Percentiles rank a stretch among this genome's conserved stretches.
phyloP scores from a whole-genome alignment of 2,797 vertebrate genomes.

The Sciaenops ocellatus region DNA sequence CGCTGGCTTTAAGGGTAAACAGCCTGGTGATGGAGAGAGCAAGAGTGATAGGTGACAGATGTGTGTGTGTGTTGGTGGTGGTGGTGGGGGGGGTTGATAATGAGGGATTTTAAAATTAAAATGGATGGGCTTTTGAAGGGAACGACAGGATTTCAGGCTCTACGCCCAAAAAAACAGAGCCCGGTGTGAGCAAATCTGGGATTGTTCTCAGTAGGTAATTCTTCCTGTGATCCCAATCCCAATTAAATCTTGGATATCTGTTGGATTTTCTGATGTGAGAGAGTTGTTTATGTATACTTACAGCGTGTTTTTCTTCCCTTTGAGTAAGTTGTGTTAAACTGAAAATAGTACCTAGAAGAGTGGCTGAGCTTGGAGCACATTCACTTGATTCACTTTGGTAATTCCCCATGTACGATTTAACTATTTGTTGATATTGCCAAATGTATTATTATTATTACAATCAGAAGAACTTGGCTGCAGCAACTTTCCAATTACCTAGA shows the following conservation, averaged over 20 bases:
- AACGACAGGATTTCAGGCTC: constrained; percentile 54
- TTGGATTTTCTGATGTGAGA: constrained; percentile 12
- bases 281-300: background rate
- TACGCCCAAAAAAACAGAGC: constrained; percentile 21
- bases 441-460: constrained; percentile 20
- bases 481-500: constrained; percentile 23
- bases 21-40: constrained; percentile 63
- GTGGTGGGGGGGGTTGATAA: constrained; percentile 49
- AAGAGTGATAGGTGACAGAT: constrained; percentile 64
- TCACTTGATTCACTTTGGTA: constrained; percentile 17
- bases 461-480: constrained; percentile 10
- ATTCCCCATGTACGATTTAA: constrained; percentile 3
- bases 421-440: constrained; percentile 15
- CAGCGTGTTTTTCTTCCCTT: constrained; percentile 15
- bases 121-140: constrained; percentile 49
- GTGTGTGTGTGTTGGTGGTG: constrained; percentile 27
- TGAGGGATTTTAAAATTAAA: constrained; percentile 68
- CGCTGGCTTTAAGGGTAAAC: constrained; percentile 77
- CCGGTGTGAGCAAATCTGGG: constrained; percentile 44
- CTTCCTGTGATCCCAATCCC: constrained; percentile 35
- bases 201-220: constrained; percentile 42
- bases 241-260: constrained; percentile 46
- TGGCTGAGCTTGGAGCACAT: background rate
- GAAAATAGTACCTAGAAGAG: background rate
- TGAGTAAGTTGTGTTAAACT: constrained; percentile 12